Evolutionary conservation across 2,888 invertebrate genomes (phyloP).

Genomic region (Cotesia congregata): DNA sequence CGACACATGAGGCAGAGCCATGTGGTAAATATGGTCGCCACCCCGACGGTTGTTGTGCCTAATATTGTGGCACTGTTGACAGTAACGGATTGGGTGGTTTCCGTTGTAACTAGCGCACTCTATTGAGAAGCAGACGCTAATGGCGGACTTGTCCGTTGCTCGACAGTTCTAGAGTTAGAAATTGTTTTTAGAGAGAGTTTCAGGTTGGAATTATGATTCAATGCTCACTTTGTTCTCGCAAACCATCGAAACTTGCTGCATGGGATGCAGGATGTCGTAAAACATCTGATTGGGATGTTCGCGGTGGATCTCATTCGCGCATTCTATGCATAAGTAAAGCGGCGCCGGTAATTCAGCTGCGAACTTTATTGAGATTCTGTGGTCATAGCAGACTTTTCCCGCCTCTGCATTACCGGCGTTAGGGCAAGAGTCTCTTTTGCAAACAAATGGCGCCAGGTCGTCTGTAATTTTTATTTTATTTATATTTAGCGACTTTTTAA

Average conservation of each 20-base stretch:
- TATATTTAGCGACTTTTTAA: background rate
- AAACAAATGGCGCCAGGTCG: conserved; percentile 84
- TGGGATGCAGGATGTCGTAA: conserved; percentile 90
- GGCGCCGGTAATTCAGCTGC: conserved; percentile 93
- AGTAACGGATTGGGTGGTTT: conserved; percentile 95
- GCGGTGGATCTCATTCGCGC: conserved; percentile 91
- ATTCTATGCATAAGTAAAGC: conserved; percentile 95
- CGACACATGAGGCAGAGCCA: conserved; percentile 88
- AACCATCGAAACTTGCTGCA: conserved; percentile 94
- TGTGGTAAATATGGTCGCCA: conserved; percentile 91
- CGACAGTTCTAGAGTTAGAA: conserved; percentile 83
- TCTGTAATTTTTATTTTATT: conserved; percentile 69
- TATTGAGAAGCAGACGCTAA: conserved; percentile 95
- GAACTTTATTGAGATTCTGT: conserved; percentile 89
- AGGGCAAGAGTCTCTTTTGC: conserved; percentile 93
- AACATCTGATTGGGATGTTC: conserved; percentile 89
- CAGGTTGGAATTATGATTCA: background rate
- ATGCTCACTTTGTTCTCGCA: conserved; percentile 90
- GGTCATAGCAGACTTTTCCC: conserved; percentile 94
- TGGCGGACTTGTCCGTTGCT: conserved; percentile 90
- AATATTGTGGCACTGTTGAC: conserved; percentile 89
- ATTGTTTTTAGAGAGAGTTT: background rate
- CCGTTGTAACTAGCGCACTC: conserved; percentile 98
- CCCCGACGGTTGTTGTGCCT: conserved; percentile 90
- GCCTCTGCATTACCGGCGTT: conserved; percentile 89